A percentile compares a stretch with the other conserved stretches of the same genome.
These are phyloP conservation scores for Tyto alba DNA, from an alignment of 2,113 vertebrate species.

Conservation along the genomic window DNA sequence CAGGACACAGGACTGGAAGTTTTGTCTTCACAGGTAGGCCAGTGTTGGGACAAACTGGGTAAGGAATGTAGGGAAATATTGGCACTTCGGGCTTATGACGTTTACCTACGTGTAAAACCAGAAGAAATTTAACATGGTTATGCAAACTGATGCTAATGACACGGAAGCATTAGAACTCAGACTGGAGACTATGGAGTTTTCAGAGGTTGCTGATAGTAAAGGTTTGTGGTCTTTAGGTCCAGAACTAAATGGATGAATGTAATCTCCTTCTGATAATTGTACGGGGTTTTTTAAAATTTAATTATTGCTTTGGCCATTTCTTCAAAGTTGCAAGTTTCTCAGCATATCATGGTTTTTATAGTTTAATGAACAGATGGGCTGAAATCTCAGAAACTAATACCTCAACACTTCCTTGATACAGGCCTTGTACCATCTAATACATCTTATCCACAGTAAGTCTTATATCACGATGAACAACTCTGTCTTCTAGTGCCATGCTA, in stretches of 20 bases:
- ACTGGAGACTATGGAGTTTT: not conserved
- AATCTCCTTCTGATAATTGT: not conserved
- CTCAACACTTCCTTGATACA: not conserved
- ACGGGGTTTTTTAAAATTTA: not conserved
- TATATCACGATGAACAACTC: not conserved
- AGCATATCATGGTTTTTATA: not conserved
- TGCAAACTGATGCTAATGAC: not conserved
- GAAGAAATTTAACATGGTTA: not conserved
- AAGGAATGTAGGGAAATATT: conserved; percentile 81
- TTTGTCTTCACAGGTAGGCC: conserved; percentile 58
- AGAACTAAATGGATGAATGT: not conserved
- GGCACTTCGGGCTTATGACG: conserved; percentile 69
- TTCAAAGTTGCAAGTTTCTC: not conserved
- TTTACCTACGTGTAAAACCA: conserved; percentile 59
- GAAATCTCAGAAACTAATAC: not conserved
- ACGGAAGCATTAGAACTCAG: not conserved
- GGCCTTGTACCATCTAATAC: not conserved
- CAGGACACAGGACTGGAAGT: conserved; percentile 70
- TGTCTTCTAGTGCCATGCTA: not conserved
- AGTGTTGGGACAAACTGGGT: conserved; percentile 69
- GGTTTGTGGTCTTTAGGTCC: not conserved
- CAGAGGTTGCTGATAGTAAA: not conserved
- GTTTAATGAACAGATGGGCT: not conserved
- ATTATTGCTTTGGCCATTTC: not conserved
- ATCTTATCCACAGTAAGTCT: not conserved